These are phyloP conservation scores for Cynopterus sphinx DNA, from an alignment of 2,797 vertebrate genomes.

Conservation along the genomic window DNA sequence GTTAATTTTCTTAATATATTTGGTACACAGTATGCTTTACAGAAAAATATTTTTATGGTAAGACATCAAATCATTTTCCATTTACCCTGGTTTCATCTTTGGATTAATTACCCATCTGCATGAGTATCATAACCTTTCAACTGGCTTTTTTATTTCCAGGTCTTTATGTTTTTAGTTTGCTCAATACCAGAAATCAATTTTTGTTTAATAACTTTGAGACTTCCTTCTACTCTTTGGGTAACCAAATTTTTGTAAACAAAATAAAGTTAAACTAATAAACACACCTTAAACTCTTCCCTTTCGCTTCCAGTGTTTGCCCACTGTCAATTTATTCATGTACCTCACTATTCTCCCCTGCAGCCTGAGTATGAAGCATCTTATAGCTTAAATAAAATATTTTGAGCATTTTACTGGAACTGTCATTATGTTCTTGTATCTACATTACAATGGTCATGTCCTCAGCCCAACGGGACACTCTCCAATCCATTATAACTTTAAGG, in stretches of 20 bases:
- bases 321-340: neutral
- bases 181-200: neutral
- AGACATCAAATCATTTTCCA: neutral
- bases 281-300: neutral
- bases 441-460: neutral
- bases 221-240: neutral
- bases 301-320: neutral
- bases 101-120: neutral
- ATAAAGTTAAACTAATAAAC: constrained; percentile 46
- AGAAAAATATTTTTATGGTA: neutral
- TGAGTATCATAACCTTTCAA: neutral
- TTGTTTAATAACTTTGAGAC: neutral
- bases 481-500: neutral
- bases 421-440: neutral
- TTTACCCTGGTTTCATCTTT: neutral
- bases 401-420: neutral
- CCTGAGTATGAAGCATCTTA: neutral
- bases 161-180: constrained; percentile 15
- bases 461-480: neutral
- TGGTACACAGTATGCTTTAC: neutral
- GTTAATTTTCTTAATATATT: neutral
- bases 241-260: neutral
- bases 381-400: neutral
- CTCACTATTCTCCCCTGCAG: neutral
- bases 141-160: neutral